Evolutionary conservation across 2,113 vertebrate species (phyloP), one percentile per base, ranked within the genome.

Genomic region (Patagioenas fasciata): DNA sequence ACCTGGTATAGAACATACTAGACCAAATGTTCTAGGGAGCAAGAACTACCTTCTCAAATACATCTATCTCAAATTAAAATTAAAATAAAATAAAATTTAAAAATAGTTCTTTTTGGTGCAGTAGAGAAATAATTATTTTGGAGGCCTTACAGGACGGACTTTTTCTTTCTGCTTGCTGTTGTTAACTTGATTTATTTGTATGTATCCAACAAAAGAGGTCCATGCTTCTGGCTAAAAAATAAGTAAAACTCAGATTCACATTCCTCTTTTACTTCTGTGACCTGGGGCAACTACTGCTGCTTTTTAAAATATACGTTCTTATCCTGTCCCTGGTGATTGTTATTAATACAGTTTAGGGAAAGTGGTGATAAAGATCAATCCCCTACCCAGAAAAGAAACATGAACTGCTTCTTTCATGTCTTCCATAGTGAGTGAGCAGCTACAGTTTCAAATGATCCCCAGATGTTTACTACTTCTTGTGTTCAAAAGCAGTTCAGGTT

Each of bases 291-390:
- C 82, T 80, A 93, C 60, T 78, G 40, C 56, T 91, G 88, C 85
- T 73, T 89, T 91, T 87, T 84, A 75, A 95, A 95, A 85, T 80
- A 70, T 69, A 36, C 1, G 0, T 79, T 77, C 77, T 87, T 94
- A 94, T 95, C 62, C 90, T 58, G 81, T 93, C 89, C 64, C 91
- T 94, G 69, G 85, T 96, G 96, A 87, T 94, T 93, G 91, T 80
- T 96, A 97, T 91, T 96, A 95, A 96, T 84, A 91, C 77, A 96
- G 79, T 92, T 91, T 64, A 91, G 50, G 64, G 91, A 94, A 97
- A 83, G 38, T 93, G 80, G 78, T 48, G 83, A 91, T 91, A 95
- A 96, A 96, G 94, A 84, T 91, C 91, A 94, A 91, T 93, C 89
- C 83, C 64, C 77, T 89, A 80, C 57, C 29, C 31, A 75, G 89